phyloP scores from a whole-genome alignment of 2,113 vertebrate genomes.

The Psittacara wagleri region DNA sequence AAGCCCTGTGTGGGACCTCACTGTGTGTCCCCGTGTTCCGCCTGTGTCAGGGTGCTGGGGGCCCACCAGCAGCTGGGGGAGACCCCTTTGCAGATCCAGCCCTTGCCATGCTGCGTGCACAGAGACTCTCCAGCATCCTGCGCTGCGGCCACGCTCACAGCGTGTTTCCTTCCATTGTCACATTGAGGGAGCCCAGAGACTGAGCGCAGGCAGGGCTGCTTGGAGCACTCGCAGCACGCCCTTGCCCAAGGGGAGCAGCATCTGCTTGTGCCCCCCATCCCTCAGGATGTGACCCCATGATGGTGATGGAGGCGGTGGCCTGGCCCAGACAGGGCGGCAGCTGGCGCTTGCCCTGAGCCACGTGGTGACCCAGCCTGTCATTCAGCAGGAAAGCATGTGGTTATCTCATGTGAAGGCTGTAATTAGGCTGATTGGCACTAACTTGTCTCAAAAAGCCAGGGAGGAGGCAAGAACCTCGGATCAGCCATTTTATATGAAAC shows the following conservation, averaged over 20 bases:
- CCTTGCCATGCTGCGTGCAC: not conserved
- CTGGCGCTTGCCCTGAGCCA: not conserved
- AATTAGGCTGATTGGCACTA: conserved; percentile 55
- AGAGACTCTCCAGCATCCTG: not conserved
- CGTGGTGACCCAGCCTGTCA: not conserved
- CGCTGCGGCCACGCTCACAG: fast-evolving
- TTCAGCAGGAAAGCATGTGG: conserved; percentile 15
- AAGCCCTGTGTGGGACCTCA: not conserved
- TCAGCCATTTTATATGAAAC: conserved; percentile 19
- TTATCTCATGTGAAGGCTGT: conserved; percentile 8
- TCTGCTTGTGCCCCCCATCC: not conserved
- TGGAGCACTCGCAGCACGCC: not conserved
- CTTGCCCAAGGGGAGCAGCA: not conserved
- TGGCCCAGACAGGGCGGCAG: not conserved
- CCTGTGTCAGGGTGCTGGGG: not conserved
- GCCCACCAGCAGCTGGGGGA: not conserved
- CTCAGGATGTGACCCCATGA: fast-evolving
- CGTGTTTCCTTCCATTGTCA: fast-evolving
- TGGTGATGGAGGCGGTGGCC: not conserved
- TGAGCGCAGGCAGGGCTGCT: not conserved
- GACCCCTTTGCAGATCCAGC: not conserved
- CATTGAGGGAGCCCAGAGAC: not conserved
- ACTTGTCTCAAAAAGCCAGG: not conserved
- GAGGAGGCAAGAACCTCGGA: not conserved
- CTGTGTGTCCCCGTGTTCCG: not conserved